Percentiles rank a stretch among this genome's conserved stretches.
phyloP scores from a whole-genome alignment of 2,113 vertebrate genomes.

The Pelobates fuscus region DNA sequence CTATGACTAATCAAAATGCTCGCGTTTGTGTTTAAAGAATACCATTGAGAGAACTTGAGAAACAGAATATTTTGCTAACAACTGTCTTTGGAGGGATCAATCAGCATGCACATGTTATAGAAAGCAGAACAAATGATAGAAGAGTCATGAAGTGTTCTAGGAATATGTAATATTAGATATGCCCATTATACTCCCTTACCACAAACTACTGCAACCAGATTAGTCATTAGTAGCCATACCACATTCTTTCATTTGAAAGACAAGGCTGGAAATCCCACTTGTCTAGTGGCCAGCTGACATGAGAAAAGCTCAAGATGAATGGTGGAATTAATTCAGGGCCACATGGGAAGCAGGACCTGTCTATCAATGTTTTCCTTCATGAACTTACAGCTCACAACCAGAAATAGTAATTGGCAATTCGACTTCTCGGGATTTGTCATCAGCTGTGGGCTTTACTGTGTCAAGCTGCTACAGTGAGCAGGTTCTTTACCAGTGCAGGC shows the following conservation, averaged over 20 bases:
- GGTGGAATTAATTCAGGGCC: neutral
- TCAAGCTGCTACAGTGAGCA: too few relatives aligned
- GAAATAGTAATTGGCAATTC: neutral
- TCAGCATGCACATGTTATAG: neutral
- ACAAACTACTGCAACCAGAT: neutral
- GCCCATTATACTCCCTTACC: neutral
- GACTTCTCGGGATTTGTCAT: neutral
- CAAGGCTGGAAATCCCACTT: too few relatives aligned
- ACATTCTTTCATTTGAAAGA: neutral
- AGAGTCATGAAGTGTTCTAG: conserved; percentile 7
- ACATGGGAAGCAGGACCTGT: neutral
- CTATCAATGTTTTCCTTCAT: too few relatives aligned
- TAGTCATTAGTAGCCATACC: neutral
- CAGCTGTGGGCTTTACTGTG: too few relatives aligned
- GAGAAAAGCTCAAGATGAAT: neutral
- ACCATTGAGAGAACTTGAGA: conserved; percentile 13
- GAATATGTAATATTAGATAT: conserved; percentile 8
- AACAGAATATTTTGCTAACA: neutral
- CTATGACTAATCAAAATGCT: neutral
- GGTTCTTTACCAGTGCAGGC: too few relatives aligned
- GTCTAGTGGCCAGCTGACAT: too few relatives aligned
- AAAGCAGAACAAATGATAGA: neutral
- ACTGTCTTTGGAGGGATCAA: too few relatives aligned
- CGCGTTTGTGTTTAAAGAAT: neutral
- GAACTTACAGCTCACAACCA: too few relatives aligned